phyloP scores from a whole-genome alignment of 2,113 vertebrate species.

The Heptranchias perlo region DNA sequence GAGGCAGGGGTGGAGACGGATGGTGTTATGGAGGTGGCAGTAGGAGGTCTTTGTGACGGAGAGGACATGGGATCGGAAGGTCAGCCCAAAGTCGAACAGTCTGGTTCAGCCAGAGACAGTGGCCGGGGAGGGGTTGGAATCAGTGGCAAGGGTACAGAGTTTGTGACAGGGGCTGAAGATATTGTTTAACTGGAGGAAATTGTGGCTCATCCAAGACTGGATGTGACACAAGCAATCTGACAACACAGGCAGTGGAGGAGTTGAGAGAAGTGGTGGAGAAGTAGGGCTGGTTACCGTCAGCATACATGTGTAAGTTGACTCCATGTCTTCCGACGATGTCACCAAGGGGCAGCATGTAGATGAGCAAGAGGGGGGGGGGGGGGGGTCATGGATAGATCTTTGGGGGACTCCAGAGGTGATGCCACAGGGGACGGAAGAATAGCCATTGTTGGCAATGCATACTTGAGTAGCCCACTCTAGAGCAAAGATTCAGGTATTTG shows the following conservation, averaged over 20 bases:
- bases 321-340: not conserved
- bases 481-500: not conserved
- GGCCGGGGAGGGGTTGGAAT: not conserved
- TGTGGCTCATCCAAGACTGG: not conserved
- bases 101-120: not conserved
- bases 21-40: not conserved
- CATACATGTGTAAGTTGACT: not conserved
- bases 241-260: too few relatives aligned
- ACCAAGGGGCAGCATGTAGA: not conserved
- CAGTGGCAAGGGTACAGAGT: not conserved
- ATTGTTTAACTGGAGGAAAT: not conserved
- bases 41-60: too few relatives aligned
- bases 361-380: not conserved
- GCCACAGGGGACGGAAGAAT: not conserved
- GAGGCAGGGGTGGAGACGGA: not conserved
- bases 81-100: not conserved
- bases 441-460: not conserved
- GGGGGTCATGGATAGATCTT: not conserved
- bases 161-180: not conserved
- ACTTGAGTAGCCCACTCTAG: not conserved
- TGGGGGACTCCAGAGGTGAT: not conserved
- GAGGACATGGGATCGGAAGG: too few relatives aligned
- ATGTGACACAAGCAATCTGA: not conserved
- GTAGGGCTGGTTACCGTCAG: not conserved
- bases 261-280: not conserved